A percentile compares a stretch with the other conserved stretches of the same genome.
Evolutionary conservation across 2,113 vertebrate species (phyloP).

Genomic region (Ursus arctos): DNA sequence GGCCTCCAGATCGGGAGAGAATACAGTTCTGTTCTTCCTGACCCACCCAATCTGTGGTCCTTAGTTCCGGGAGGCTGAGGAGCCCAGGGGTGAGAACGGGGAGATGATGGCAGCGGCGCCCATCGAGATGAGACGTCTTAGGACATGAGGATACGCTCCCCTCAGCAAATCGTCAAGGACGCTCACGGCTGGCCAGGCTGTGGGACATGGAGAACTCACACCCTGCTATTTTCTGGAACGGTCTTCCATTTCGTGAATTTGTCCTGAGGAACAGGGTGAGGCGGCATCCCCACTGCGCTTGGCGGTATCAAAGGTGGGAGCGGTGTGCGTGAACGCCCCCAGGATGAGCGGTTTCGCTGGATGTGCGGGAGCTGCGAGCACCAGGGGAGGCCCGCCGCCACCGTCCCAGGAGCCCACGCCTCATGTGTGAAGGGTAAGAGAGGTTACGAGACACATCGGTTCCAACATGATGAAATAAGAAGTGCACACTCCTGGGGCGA

Average conservation of each 20-base stretch:
- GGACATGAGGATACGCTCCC: accelerated
- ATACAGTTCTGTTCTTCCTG: background rate
- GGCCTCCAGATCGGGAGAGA: background rate
- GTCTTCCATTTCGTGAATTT: background rate
- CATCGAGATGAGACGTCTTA: accelerated
- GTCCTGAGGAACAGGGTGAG: background rate
- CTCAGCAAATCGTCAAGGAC: background rate
- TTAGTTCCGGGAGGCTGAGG: background rate
- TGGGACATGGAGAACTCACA: accelerated
- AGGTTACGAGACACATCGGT: accelerated
- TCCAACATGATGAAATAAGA: no score
- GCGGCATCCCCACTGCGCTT: background rate
- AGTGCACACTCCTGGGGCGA: accelerated
- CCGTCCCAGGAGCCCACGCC: accelerated
- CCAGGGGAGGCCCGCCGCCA: accelerated
- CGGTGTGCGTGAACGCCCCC: accelerated
- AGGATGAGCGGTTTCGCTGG: accelerated
- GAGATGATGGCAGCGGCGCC: accelerated
- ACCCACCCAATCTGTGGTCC: accelerated
- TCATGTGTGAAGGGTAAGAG: background rate
- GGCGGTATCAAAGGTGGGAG: accelerated
- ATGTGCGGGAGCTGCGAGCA: accelerated
- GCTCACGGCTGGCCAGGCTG: accelerated
- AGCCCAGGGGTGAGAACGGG: background rate
- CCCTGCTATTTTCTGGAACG: background rate